Base-by-base conservation (phyloP, 1,140 invertebrate genomes). In the Apis laboriosa region DNA sequence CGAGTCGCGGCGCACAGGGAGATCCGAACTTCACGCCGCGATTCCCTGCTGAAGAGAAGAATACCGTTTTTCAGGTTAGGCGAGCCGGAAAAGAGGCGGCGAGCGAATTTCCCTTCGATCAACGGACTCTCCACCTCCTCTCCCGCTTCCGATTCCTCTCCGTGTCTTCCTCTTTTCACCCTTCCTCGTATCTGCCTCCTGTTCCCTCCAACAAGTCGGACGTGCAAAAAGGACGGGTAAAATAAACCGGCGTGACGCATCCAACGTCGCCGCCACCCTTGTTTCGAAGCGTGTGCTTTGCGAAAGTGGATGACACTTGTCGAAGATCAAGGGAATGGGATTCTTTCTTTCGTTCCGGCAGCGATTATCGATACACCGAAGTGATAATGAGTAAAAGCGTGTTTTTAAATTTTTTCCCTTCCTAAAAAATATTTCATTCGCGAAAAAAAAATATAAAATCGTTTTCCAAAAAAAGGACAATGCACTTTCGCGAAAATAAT, bases 11-110 rank as follows among this genome's bases (percentile, higher is more conserved):
- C 72, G n/a, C n/a, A 49, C 72, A 61, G 72, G 21, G 21, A 61
- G 21, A 61, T 60, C 60, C 64, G 75, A 79, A 71, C 70, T 81
- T 64, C 74, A 19, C 74, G 77, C 76, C 63, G 71, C 55, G 77
- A 87, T 79, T 83, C 77, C 67, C 79, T 79, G 67, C 63, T 19
- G 43, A 66, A 19, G 68, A 73, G 61, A 56, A 49, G 49, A 66
- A 78, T 79, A 84, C 75, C 77, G 86, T 88, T 84, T 88, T 86
- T 88, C 86, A 88, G 63, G 83, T 84, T 84, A 84, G 86, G 68
- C 84, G 82, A 88, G 60, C 77, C 71, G 87, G 87, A 88, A 88
- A 88, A 84, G 80, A 86, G 68, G 81, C 63, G 67, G n/a, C 80
- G 74, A 60, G 80, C 61, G 79, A 87, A 72, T 85, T 77, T 84